phyloP scores from a whole-genome alignment of 2,797 vertebrate species.

The Anas flavirostris region DNA sequence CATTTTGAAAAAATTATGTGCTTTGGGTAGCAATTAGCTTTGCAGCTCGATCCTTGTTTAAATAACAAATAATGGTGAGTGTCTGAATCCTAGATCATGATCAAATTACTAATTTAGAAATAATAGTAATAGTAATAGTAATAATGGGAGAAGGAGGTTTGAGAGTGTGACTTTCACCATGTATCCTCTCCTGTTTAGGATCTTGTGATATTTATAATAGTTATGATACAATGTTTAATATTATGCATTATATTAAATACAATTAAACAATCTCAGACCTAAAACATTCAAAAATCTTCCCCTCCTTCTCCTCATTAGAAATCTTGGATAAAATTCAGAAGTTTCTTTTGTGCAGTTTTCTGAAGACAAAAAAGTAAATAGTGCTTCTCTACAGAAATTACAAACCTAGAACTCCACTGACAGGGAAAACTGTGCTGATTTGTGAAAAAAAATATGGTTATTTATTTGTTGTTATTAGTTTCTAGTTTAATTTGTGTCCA shows the following conservation, averaged over 20 bases:
- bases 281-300: background rate
- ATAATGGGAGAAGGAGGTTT: background rate
- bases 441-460: background rate
- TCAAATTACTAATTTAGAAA: background rate
- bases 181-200: background rate
- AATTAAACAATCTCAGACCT: background rate
- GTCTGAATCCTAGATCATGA: background rate
- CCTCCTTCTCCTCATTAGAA: background rate
- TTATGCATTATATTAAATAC: background rate
- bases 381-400: background rate
- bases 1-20: background rate
- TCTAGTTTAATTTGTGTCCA: background rate
- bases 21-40: background rate
- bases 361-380: background rate
- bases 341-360: background rate
- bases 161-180: background rate
- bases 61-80: background rate
- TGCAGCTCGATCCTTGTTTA: background rate
- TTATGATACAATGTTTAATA: background rate
- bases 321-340: background rate
- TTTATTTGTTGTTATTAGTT: background rate
- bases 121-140: background rate
- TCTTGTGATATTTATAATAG: background rate
- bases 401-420: background rate
- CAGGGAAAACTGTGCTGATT: background rate